Conservation (phyloP, 2,113 vertebrate species). For the Gopherus evgoodei region DNA sequence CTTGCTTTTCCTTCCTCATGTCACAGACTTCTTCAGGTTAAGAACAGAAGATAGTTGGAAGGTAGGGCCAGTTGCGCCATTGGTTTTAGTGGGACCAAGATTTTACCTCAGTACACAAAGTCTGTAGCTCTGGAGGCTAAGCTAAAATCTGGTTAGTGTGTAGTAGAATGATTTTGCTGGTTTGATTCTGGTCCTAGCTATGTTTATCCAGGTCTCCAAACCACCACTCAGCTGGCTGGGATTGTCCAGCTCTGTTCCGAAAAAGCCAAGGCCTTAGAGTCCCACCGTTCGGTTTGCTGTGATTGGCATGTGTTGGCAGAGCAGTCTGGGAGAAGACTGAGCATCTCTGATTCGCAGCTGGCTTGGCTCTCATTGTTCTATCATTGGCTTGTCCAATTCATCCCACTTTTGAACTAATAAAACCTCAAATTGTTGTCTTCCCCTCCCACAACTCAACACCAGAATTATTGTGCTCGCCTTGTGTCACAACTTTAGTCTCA, state of each 20-base stretch:
- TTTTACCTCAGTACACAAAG: background rate
- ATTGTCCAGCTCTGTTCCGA: background rate
- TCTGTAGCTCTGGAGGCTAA: accelerated
- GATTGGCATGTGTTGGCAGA: background rate
- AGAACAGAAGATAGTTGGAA: background rate
- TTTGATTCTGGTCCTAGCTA: background rate
- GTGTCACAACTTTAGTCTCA: too few species aligned
- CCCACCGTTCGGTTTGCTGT: background rate
- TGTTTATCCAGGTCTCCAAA: background rate
- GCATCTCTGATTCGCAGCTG: background rate
- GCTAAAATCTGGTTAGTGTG: background rate
- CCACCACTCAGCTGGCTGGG: background rate
- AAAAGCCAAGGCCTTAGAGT: background rate
- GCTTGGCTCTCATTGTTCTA: background rate
- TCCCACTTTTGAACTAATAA: background rate
- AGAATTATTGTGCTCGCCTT: background rate
- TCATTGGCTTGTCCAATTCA: background rate
- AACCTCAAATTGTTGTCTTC: background rate
- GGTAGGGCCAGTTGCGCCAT: too few species aligned
- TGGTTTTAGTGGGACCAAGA: background rate
- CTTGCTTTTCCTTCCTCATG: background rate
- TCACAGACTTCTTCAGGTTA: background rate
- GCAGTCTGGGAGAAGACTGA: background rate
- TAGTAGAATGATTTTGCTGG: background rate
- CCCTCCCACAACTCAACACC: background rate